Evolutionary conservation across 2,888 invertebrate species (phyloP), one percentile per base, ranked within the genome.

Genomic region (Parnassius glacialis): DNA sequence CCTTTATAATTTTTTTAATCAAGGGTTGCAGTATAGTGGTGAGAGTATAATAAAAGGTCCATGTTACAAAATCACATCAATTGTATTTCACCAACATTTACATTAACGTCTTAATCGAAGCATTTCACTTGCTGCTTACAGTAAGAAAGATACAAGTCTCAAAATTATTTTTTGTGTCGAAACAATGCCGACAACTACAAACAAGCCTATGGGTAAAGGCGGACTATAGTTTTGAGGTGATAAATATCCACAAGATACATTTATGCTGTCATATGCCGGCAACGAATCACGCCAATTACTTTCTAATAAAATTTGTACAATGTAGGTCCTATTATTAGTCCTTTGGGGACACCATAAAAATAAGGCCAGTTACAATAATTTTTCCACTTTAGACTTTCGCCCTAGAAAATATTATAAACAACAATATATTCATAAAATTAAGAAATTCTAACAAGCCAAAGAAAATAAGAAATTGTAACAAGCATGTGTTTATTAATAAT

Each of bases 1-100:
- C n/a, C n/a, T n/a, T n/a, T 34, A 7, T 34, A 7, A 3, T 1
- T 3, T 34, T 34, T 34, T 34, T 34, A 34, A 34, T 34, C 34
- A 7, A 34, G 34, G 34, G 34, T 34, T 5, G 34, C 34, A 34
- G 5, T 43, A 3, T 43, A 43, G 43, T 43, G 10, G 10, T 13
- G 9, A 48, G 64, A 67, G 41, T 58, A 57, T 82, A 90, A 87
- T 85, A 78, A 90, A 89, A 89, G 71, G 66, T 66, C 81, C 71
- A 71, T 67, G 61, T 69, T 90, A 89, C 75, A 90, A 91, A 91
- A 89, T 90, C 90, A 91, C 91, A 91, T 91, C 90, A 88, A 91
- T 90, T 91, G 91, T 91, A 91, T 90, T 91, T 89, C 89, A 91
- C 86, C 90, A 90, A 90, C 90, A 90, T 89, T 85, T 90, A 90